Base-by-base conservation (phyloP, 2,888 invertebrate genomes). In the Acleris literana region DNA sequence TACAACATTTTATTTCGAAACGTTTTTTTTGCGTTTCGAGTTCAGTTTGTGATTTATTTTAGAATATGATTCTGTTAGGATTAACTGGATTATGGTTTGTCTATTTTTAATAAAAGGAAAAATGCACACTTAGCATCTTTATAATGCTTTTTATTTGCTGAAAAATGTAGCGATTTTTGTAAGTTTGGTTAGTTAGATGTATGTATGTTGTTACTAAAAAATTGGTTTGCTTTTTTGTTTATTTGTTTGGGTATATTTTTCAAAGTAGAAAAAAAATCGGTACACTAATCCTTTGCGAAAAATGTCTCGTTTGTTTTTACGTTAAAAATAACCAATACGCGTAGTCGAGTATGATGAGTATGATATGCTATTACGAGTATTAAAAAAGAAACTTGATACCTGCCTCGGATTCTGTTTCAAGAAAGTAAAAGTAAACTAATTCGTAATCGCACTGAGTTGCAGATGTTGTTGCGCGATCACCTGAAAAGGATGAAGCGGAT, bases 401-500 rank as follows among this genome's bases (percentile, higher is more conserved):
- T 4, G 13, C 13, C 39, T 13, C 39, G 1, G 39, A 25, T 13
- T 33, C 4, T 39, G 13, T 39, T 13, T 13, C 13, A 39, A 43
- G n/a, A 57, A 57, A 43, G 43, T 33, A 48, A 61, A 65, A 65
- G 57, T 39, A 57, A 61, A 52, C 20, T 43, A 54, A 46, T 20
- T 51, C 25, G 7, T 29, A 65, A 65, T 46, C 60, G 43, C 55
- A 69, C 68, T 53, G 52, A 57, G 44, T 29, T 49, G 67, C 70
- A 75, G 71, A 72, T 74, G 72, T 71, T 68, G 46, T 73, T 77
- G 78, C 79, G 76, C 33, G 72, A 55, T 70, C 76, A 78, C 71
- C 83, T 82, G 80, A 65, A 72, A 79, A 63, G 68, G 78, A 74
- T 81, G 78, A 70, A 68, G 57, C 59, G 68, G 64, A 54, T 70